These are phyloP conservation scores for Andrena bicolor DNA, from an alignment of 2,888 invertebrate species.

Conservation along the genomic window DNA sequence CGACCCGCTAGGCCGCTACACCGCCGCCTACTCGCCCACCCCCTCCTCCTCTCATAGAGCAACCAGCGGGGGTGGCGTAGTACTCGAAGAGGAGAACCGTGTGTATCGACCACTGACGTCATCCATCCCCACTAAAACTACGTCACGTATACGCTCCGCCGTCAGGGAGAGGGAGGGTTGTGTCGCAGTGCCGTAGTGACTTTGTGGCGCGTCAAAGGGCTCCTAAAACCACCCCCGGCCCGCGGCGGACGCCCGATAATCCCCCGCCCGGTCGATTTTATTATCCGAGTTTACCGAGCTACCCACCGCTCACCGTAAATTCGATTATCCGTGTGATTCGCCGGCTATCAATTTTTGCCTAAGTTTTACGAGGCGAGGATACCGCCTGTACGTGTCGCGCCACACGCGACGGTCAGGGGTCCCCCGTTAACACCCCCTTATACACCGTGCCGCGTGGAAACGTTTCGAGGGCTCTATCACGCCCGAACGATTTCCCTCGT, in stretches of 20 bases:
- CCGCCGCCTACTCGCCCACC: slow-evolving; percentile 22
- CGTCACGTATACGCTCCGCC: slow-evolving; percentile 78
- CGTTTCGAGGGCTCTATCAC: slow-evolving; percentile 6
- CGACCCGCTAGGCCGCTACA: slow-evolving; percentile 10
- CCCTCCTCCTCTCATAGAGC: slow-evolving; percentile 8
- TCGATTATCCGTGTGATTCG: slow-evolving; percentile 55
- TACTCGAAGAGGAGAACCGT: slow-evolving; percentile 78
- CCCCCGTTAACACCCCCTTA: slow-evolving; percentile 17
- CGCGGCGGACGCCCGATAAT: not conserved
- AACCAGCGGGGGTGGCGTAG: slow-evolving; percentile 75
- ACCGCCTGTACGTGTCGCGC: not conserved
- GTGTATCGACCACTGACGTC: slow-evolving; percentile 84
- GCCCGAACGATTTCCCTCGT: slow-evolving; percentile 10
- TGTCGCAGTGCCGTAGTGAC: slow-evolving; percentile 73
- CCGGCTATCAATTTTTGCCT: slow-evolving; percentile 50
- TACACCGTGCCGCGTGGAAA: not conserved
- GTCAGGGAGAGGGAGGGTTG: slow-evolving; percentile 65
- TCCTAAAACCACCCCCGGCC: slow-evolving; percentile 34
- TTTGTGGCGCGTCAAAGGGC: slow-evolving; percentile 45
- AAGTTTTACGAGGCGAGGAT: slow-evolving; percentile 18
- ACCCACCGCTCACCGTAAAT: slow-evolving; percentile 34
- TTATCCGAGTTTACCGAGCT: slow-evolving; percentile 18
- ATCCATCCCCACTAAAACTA: slow-evolving; percentile 79
- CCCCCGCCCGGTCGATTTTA: slow-evolving; percentile 42
- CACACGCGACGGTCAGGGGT: not conserved